Evolutionary conservation across 1,140 invertebrate genomes (phyloP), one percentile per base, ranked within the genome.

Genomic region (Camponotus vicinus): DNA sequence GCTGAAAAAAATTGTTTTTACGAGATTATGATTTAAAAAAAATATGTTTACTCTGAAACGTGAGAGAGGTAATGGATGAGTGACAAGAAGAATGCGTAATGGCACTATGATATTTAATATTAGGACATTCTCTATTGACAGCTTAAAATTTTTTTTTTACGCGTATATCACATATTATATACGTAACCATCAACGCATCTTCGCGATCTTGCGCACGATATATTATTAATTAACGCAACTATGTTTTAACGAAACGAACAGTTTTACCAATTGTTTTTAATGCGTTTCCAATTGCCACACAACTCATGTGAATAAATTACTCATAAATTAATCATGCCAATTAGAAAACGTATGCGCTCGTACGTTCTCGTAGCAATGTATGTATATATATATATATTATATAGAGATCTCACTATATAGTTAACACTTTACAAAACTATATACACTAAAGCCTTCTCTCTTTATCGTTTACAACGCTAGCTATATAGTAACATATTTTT

Each of bases 341-440:
- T 69, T 82, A 37, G 9, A 42, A 61, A 82, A 59, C 52, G 67
- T 45, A 82, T 52, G 21, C 13, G 11, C 57, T 15, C 13, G 32
- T 61, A 82, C 79, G 67, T 82, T 45, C 45, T 59, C 77, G 66
- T 40, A 71, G 67, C 37, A 18, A 55, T 59, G 66, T 70, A 27
- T 76, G 37, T 77, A 52, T 76, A 13, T 69, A 63, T 69, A 63
- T 61, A 21, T 21, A 66, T 59, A 37, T 64, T 21, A 84, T 21
- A 84, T 88, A 49, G 76, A 59, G 61, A 84, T 63, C 49, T 77
- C 82, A 77, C 92, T 95, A 94, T 95, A 94, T 89, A 89, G 18
- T 90, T 94, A 94, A 94, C 93, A 95, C 92, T 95, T 95, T 95
- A 95, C 92, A 95, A 95, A 95, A 95, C 94, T 95, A 95, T 95